Percentiles rank a stretch among this genome's conserved stretches.
These are phyloP conservation scores for Ferdinandea cuprea DNA, from an alignment of 2,888 invertebrate species.

Conservation along the genomic window DNA sequence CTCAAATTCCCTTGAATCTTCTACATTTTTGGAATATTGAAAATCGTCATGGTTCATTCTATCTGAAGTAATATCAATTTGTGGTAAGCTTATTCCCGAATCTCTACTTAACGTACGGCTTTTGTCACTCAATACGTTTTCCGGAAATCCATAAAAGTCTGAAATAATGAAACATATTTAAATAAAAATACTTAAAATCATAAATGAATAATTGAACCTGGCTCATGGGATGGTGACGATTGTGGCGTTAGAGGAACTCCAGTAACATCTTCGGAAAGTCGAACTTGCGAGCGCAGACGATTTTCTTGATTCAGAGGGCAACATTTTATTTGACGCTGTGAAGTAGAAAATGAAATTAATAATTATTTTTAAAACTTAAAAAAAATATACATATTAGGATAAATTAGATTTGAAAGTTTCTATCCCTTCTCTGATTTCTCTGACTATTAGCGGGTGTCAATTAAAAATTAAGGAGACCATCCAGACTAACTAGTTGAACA, in stretches of 20 bases:
- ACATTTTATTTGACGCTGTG: no score
- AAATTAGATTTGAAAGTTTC: no score
- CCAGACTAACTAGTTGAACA: no score
- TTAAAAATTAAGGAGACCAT: no score
- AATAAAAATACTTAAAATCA: no score
- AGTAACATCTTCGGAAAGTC: constrained; percentile 49
- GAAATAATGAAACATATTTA: constrained; percentile 16
- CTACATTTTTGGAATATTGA: background rate
- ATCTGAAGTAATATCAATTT: constrained; percentile 6
- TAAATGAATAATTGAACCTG: constrained; percentile 68
- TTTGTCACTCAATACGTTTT: constrained; percentile 51
- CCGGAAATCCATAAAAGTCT: constrained; percentile 77
- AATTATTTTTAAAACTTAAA: no score
- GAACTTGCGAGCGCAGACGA: background rate
- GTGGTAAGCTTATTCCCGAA: constrained; percentile 77
- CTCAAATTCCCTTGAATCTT: background rate
- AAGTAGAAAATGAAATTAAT: no score
- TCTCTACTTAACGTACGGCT: constrained; percentile 76
- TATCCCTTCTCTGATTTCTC: no score
- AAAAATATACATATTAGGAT: no score
- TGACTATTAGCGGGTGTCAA: no score
- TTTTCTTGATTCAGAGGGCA: background rate
- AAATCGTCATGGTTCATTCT: constrained; percentile 13
- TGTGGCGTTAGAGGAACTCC: constrained; percentile 71
- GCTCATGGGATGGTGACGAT: constrained; percentile 59